Base-by-base conservation (phyloP, 2,797 vertebrate species). In the Gymnocypris eckloni region DNA sequence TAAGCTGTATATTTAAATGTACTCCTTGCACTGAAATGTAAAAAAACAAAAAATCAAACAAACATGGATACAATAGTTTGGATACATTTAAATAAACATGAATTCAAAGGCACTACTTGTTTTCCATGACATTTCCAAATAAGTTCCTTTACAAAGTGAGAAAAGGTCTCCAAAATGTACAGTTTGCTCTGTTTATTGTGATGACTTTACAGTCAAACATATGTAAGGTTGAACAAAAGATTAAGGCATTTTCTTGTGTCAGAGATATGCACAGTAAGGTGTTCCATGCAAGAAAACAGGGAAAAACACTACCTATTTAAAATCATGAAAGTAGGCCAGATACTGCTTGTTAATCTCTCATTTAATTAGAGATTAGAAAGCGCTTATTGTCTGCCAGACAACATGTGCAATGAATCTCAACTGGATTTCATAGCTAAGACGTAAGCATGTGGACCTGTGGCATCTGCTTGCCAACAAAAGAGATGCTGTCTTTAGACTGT, bases 341-440 rank as follows among this genome's bases (percentile, higher is more conserved):
- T 76, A 83, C 89, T 79, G 13, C 84, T 73, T 64, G 88, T 72
- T 90, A 79, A 87, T 89, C 82, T 87, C 45, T 86, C 59, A 85
- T 90, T 91, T 89, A 90, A 88, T 88, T 81, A 83, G 87, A 89
- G 88, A 91, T 91, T 90, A 82, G 39, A 81, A 84, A 76, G 84
- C 73, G 87, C 87, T 90, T 86, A 90, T 89, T 82, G 76, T 84
- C 77, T 69, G 67, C 81, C 83, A 79, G 59, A 77, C 59, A 64
- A 88, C 41, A 78, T 83, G 80, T 78, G 82, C 79, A 77, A 48
- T 80, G 83, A 88, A 87, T 87, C 86, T 89, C 82, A 87, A 79
- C 85, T 52, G 88, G 82, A 83, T 91, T 90, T 89, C 86, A 90
- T 85, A 81, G 85, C 45, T 89, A 87, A 82, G 52, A 88, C 78